phyloP scores from a whole-genome alignment of 1,140 invertebrate species.

The Hesperophylax magnus region DNA sequence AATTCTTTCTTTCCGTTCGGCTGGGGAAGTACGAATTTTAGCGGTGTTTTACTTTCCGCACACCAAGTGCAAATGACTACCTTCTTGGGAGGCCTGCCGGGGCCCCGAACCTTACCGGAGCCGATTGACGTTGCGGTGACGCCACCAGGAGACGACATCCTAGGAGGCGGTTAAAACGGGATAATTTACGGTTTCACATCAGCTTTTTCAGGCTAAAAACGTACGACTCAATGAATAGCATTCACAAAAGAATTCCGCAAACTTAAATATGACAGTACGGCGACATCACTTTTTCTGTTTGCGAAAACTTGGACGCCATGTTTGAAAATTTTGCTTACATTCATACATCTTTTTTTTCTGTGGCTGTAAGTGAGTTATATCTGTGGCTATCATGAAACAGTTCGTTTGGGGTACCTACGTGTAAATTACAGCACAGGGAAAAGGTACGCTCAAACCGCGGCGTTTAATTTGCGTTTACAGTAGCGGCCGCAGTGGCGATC shows the following conservation, averaged over 20 bases:
- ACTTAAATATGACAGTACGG: conserved; percentile 38
- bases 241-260: background rate
- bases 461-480: too few species aligned
- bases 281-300: conserved; percentile 38
- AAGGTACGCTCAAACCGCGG: too few species aligned
- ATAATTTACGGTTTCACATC: conserved; percentile 28
- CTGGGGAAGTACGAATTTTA: conserved; percentile 89
- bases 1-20: conserved; percentile 93
- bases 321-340: conserved; percentile 52
- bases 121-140: conserved; percentile 68
- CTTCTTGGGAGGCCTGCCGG: conserved; percentile 83
- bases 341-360: conserved; percentile 17
- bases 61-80: conserved; percentile 85
- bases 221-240: background rate
- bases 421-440: too few species aligned
- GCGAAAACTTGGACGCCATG: conserved; percentile 46
- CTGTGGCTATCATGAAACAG: too few species aligned
- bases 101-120: conserved; percentile 74
- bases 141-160: conserved; percentile 50
- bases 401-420: too few species aligned
- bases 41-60: conserved; percentile 82
- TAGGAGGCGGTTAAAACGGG: conserved; percentile 7
- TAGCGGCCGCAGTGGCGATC: too few species aligned
- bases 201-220: background rate
- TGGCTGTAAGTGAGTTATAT: too few species aligned